phyloP scores from a whole-genome alignment of 2,888 invertebrate genomes.

The Leptarthrus brevirostris region DNA sequence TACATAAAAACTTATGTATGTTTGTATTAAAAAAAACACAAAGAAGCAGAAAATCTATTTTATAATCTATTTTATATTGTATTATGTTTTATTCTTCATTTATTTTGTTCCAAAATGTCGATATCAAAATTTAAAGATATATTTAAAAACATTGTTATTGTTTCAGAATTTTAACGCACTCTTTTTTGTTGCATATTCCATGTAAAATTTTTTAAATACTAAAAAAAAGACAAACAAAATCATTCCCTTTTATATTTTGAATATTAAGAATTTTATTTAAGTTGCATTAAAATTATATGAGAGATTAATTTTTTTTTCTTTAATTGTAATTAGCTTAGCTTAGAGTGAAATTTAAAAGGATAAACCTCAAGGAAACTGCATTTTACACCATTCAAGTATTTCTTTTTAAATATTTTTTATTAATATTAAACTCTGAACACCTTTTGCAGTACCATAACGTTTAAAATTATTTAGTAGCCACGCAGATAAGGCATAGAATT shows the following conservation, averaged over 20 bases:
- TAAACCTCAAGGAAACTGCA: slow-evolving; percentile 50
- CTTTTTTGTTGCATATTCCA: slow-evolving; percentile 4
- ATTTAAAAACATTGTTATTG: neutral
- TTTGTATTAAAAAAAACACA: neutral
- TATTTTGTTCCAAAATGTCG: slow-evolving; percentile 19
- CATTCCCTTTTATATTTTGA: slow-evolving; percentile 42
- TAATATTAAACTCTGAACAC: slow-evolving; percentile 13
- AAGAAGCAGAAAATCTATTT: neutral
- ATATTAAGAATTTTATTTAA: slow-evolving; percentile 27
- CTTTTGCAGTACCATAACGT: slow-evolving; percentile 18
- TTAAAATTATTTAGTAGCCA: neutral
- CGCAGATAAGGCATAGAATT: neutral
- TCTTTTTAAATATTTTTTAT: neutral
- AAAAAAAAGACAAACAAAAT: slow-evolving; percentile 28
- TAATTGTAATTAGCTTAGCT: slow-evolving; percentile 1
- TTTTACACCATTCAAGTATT: slow-evolving; percentile 53
- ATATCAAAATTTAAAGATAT: slow-evolving; percentile 9
- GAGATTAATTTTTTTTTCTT: slow-evolving; percentile 15
- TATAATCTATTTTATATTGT: neutral
- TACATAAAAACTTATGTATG: slow-evolving; percentile 4
- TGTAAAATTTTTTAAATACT: neutral
- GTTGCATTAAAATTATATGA: slow-evolving; percentile 21
- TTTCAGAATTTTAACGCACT: neutral
- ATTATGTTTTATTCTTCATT: slow-evolving; percentile 2
- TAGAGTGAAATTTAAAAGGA: neutral